Evolutionary conservation across 30 jellyfish, hydroid and myxozoan genomes (phyloP).

Genomic region (Rhopilema esculentum): DNA sequence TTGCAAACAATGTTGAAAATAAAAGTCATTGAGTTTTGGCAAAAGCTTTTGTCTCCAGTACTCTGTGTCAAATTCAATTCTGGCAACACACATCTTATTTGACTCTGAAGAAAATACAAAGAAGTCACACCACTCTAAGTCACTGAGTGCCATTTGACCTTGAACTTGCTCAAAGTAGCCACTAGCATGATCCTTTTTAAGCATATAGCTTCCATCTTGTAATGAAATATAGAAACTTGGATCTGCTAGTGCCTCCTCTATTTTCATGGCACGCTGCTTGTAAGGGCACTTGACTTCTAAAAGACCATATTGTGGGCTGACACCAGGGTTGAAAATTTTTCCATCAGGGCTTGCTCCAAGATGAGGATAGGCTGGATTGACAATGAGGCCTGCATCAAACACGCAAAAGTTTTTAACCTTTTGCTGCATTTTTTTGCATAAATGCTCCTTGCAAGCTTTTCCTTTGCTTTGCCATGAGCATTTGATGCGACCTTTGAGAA

Average conservation of each 20-base stretch:
- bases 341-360: conserved; percentile 31
- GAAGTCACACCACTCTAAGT: conserved; percentile 21
- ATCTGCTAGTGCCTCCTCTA: conserved; percentile 36
- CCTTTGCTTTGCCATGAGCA: conserved; percentile 19
- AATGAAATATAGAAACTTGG: conserved; percentile 8
- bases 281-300: conserved; percentile 27
- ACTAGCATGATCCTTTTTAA: conserved; percentile 7
- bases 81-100: not conserved
- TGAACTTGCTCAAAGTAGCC: conserved; percentile 24
- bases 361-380: not conserved
- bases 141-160: conserved; percentile 28
- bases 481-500: not conserved
- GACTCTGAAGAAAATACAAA: conserved; percentile 16
- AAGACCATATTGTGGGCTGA: conserved; percentile 12
- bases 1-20: not conserved
- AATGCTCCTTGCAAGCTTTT: conserved; percentile 3
- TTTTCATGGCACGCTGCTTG: conserved; percentile 13
- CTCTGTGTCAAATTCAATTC: not conserved
- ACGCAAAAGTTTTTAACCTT: not conserved
- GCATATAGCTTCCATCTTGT: conserved; percentile 7
- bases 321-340: conserved; percentile 10
- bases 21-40: conserved; percentile 7
- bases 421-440: conserved; percentile 1
- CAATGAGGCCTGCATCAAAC: not conserved
- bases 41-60: conserved; percentile 6